Percentiles rank a stretch among this genome's conserved stretches.
Conservation (phyloP, 1,140 invertebrate species). For the Drosophila ironensis region DNA sequence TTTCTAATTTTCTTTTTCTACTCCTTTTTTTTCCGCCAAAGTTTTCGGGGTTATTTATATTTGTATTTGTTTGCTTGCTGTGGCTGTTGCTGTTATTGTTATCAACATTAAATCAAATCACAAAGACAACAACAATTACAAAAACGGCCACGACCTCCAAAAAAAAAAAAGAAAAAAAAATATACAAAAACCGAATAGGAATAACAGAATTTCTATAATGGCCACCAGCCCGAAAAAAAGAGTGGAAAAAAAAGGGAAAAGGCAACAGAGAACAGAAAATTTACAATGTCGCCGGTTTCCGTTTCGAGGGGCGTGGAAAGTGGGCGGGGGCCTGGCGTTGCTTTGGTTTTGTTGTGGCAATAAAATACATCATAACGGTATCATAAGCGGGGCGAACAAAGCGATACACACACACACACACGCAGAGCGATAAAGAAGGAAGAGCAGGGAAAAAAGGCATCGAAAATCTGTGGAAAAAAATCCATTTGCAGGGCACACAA, state of each 20-base stretch:
- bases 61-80: conserved; percentile 32
- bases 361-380: conserved; percentile 81
- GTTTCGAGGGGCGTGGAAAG: conserved; percentile 17
- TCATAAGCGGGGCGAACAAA: conserved; percentile 76
- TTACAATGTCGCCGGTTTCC: conserved; percentile 80
- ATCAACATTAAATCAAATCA: conserved; percentile 81
- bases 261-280: conserved; percentile 68
- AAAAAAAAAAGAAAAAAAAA: no score
- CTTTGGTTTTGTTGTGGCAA: conserved; percentile 77
- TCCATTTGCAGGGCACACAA: conserved; percentile 64
- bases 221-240: conserved; percentile 18
- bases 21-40: conserved; percentile 39
- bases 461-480: conserved; percentile 78
- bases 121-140: conserved; percentile 76
- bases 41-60: conserved; percentile 63
- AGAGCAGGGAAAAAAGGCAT: conserved; percentile 56
- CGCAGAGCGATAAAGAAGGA: conserved; percentile 32
- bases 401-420: conserved; percentile 54
- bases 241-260: conserved; percentile 22
- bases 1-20: conserved; percentile 11
- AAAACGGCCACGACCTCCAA: conserved; percentile 54
- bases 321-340: conserved; percentile 40
- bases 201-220: conserved; percentile 61
- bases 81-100: conserved; percentile 75
- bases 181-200: conserved; percentile 45